A percentile compares a stretch with the other conserved stretches of the same genome.
Evolutionary conservation across 2,113 vertebrate genomes (phyloP).

Genomic region (Brienomyrus longianalis): DNA sequence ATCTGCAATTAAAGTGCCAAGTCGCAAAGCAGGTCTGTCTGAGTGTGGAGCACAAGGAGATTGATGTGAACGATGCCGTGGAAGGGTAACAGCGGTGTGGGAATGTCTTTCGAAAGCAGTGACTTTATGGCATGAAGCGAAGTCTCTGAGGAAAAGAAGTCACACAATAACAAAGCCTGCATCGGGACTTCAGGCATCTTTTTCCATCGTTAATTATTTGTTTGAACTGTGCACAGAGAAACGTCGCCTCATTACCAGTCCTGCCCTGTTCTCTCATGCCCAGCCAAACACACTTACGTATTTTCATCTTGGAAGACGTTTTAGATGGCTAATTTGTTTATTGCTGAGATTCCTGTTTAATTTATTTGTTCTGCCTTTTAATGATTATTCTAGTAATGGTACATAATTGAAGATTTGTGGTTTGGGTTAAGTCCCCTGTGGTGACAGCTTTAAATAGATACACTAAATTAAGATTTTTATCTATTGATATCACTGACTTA

Average conservation of each 20-base stretch:
- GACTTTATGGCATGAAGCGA: not conserved
- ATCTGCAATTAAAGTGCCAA: not conserved
- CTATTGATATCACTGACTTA: not conserved
- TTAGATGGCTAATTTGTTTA: slow-evolving; percentile 7
- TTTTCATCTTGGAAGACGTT: not conserved
- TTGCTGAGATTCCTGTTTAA: not conserved
- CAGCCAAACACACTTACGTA: not conserved
- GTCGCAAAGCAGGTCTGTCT: not conserved
- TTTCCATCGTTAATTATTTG: not conserved
- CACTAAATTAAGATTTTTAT: not conserved
- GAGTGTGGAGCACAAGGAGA: not conserved
- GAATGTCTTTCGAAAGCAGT: not conserved
- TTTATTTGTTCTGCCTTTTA: not conserved
- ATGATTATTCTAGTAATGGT: not conserved
- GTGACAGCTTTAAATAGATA: not conserved
- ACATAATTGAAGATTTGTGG: not conserved
- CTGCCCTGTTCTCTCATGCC: not conserved
- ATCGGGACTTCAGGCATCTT: not conserved
- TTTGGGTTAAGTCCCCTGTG: not conserved
- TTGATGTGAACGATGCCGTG: not conserved
- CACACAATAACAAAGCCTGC: not conserved
- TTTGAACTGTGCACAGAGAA: not conserved
- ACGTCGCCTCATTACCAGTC: not conserved
- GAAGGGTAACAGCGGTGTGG: not conserved
- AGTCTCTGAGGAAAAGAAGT: not conserved